Conservation (phyloP, 2,888 invertebrate species). For the Eulithis prunata region DNA sequence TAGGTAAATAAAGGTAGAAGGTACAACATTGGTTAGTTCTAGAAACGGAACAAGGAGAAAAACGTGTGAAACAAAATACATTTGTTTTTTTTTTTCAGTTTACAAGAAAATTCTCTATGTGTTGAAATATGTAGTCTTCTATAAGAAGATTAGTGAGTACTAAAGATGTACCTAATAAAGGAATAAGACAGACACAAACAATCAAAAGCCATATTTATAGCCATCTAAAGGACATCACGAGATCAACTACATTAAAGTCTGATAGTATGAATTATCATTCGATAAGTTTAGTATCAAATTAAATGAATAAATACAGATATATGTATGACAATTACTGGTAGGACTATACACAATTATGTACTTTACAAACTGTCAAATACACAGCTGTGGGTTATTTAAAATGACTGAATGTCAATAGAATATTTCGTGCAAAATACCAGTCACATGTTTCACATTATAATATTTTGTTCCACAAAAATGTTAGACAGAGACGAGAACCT, state of each 20-base stretch:
- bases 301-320: too few species aligned
- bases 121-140: background rate
- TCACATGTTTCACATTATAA: background rate
- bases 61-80: constrained; percentile 44
- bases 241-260: constrained; percentile 5
- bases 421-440: background rate
- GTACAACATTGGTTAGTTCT: constrained; percentile 39
- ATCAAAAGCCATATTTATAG: constrained; percentile 12
- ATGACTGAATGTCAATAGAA: background rate
- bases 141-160: background rate
- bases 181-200: constrained; percentile 5
- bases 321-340: too few species aligned
- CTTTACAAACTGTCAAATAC: too few species aligned
- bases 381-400: background rate
- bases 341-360: too few species aligned
- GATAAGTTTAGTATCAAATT: background rate
- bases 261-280: background rate
- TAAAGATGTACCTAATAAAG: too few species aligned
- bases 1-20: constrained; percentile 24
- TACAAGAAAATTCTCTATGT: constrained; percentile 1
- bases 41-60: constrained; percentile 31
- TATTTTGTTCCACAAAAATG: constrained; percentile 77
- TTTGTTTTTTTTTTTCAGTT: background rate
- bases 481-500: constrained; percentile 87
- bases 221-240: constrained; percentile 17